Evolutionary conservation across 2,113 vertebrate species (phyloP).

Genomic region (Acinonyx jubatus): DNA sequence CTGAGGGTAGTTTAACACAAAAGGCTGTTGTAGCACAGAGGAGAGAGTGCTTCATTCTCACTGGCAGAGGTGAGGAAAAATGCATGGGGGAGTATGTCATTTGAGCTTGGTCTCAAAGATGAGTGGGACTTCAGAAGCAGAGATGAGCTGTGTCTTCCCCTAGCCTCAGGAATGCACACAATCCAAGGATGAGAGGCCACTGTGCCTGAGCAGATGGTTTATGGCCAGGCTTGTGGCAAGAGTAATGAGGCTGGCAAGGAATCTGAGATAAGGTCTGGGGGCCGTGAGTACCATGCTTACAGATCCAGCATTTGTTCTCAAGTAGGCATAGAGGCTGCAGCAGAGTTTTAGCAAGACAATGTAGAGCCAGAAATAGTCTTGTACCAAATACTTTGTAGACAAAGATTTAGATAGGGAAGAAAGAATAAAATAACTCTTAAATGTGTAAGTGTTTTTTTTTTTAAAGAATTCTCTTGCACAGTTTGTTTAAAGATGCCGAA

Average conservation of each 20-base stretch:
- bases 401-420: conserved; percentile 15
- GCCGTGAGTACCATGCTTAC: background rate
- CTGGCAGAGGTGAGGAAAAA: background rate
- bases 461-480: background rate
- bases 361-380: background rate
- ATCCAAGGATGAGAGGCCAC: background rate
- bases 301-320: background rate
- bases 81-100: background rate
- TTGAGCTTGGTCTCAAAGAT: background rate
- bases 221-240: background rate
- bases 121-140: background rate
- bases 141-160: background rate
- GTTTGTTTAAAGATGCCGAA: background rate
- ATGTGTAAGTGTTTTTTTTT: background rate
- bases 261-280: background rate
- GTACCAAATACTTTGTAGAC: background rate
- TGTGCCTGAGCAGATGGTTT: background rate
- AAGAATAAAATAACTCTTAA: conserved; percentile 5
- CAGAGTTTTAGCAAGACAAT: background rate
- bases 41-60: background rate
- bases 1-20: background rate
- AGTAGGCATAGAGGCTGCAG: background rate
- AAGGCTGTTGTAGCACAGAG: background rate
- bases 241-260: background rate
- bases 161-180: background rate